Base-by-base conservation (phyloP, 1,140 invertebrate species). In the Halictus rubicundus region DNA sequence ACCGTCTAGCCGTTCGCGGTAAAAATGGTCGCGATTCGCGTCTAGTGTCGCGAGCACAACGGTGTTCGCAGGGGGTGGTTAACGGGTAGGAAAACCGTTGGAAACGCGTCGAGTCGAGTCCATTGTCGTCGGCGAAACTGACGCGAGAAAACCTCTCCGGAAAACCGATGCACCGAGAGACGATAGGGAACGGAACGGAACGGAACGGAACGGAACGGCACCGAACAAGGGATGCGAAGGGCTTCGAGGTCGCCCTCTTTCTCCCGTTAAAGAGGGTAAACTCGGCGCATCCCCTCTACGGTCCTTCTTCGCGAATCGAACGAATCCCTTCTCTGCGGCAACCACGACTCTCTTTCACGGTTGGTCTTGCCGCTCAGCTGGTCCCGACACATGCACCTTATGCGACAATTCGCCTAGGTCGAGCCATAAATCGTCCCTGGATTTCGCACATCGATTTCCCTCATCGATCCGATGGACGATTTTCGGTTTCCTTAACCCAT, bases 231-330 rank as follows among this genome's bases (percentile, higher is more conserved):
- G 66, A 39, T 61, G 54, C 39, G 68, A 77, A 60, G 66, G 39
- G 74, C 54, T 69, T 77, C 74, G 12, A 69, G 52, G n/a, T 60
- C 66, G 74, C 74, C 74, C 66, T 61, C 74, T 77, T 60, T 70
- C 54, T 32, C 23, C 21, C 39, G 25, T 60, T 60, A 23, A 16
- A 19, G 19, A 54, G 25, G 16, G 54, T n/a, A 46, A 32, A 39
- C 64, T 27, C 16, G 49, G 42, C 49, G 60, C 49, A 49, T 65
- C 61, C 42, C 32, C 23, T 57, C 37, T 32, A 23, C 64, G 32
- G 65, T 25, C 21, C 21, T 57, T 64, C 64, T 46, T 21, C 42
- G 37, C 39, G 14, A 42, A 46, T 66, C 64, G 64, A 46, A n/a
- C 39, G 39, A 66, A 66, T 66, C 64, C 64, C 39, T 66, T 66